Evolutionary conservation across 2,113 vertebrate species (phyloP).

Genomic region (Baryphthengus martii): DNA sequence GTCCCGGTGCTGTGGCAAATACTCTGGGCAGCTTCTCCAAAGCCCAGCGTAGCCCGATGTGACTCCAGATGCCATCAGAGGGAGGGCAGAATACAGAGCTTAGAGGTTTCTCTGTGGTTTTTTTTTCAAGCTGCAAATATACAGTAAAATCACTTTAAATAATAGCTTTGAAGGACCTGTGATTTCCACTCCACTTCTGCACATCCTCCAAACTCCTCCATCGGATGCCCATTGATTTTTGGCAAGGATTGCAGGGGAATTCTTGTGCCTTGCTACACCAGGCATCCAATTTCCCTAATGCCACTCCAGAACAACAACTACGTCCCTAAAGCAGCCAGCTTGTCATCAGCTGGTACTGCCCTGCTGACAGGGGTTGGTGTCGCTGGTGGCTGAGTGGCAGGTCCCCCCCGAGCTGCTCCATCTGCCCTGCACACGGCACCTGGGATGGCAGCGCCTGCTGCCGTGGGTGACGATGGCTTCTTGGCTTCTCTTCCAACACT

Average conservation of each 20-base stretch:
- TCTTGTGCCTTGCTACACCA: background rate
- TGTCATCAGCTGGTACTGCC: background rate
- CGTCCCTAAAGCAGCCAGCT: background rate
- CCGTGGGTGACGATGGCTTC: background rate
- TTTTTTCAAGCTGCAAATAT: background rate
- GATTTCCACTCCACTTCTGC: background rate
- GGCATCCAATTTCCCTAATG: background rate
- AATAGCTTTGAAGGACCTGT: background rate
- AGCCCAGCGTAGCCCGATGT: too few species aligned
- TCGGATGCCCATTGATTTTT: background rate
- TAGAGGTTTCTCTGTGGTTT: background rate
- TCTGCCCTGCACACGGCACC: background rate
- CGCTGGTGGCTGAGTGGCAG: background rate
- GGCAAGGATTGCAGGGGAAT: background rate
- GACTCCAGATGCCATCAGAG: too few species aligned
- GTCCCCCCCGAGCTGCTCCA: background rate
- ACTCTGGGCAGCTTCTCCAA: too few species aligned
- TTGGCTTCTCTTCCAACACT: background rate
- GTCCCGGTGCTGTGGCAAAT: too few species aligned
- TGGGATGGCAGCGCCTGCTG: background rate
- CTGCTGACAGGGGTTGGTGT: background rate
- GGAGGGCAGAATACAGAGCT: background rate
- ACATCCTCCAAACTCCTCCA: background rate
- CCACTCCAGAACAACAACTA: accelerated
- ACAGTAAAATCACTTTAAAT: background rate